Base-by-base conservation (phyloP, 2,888 invertebrate species). In the Stenchaetothrips biformis region DNA sequence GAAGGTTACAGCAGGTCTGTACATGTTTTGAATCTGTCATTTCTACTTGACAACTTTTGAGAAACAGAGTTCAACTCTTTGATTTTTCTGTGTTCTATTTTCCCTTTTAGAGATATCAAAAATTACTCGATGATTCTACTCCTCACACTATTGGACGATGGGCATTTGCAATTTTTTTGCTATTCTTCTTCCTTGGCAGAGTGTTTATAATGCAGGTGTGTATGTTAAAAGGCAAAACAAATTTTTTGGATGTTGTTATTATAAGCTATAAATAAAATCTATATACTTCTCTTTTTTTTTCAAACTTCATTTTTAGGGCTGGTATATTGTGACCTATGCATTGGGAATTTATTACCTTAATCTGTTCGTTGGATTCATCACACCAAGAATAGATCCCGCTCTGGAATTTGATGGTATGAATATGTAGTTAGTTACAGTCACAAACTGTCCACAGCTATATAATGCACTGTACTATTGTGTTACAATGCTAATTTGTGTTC, bases 251-350 rank as follows among this genome's bases (percentile, higher is more conserved):
- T 80, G 78, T 82, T 81, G 78, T 80, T 81, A 79, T 82, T 79
- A 79, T 81, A 8, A 18, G 53, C 77, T n/a, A 9, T n/a, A 7
- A 37, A 21, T 48, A 59, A 9, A 25, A 49, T 2, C 7, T 77
- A 11, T 49, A 2, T 78, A 80, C 83, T 82, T 82, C 83, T 83
- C 84, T 82, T 83, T 84, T 79, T 67, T 80, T 37, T 53, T 80
- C 81, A 53, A 16, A 79, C 67, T 25, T 37, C 80, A 79, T 83
- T 90, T 92, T 83, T 89, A 99, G 95, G 99, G 99, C 84, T 99
- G 99, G 98, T 99, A 99, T 88, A 99, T 99, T 85, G 93, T 99
- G 82, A 98, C 98, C 84, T 99, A 99, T 89, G 99, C 98, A 49
- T 90, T 99, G 87, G 99, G 99, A 85, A 99, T 99, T 86, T 99